Conservation (phyloP, 2,113 vertebrate genomes). For the Trematomus loennbergii region DNA sequence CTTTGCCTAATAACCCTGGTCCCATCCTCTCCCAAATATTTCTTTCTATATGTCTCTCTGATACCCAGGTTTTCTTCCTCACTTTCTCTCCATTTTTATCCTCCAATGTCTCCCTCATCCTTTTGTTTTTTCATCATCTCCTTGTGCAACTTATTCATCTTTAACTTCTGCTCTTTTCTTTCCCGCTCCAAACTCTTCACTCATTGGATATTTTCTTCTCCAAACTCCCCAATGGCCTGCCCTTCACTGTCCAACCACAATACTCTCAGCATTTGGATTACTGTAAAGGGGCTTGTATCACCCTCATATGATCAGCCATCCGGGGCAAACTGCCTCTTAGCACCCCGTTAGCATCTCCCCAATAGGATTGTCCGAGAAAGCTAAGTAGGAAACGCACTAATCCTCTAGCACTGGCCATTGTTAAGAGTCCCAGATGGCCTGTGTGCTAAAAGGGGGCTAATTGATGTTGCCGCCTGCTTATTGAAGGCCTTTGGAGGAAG, state of each 20-base stretch:
- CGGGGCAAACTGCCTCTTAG: slow-evolving; percentile 63
- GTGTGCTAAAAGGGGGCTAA: slow-evolving; percentile 72
- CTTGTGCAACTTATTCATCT: too few relatives aligned
- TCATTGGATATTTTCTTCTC: neutral
- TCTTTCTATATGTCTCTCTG: neutral
- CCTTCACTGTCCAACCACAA: slow-evolving; percentile 51
- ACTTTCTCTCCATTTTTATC: neutral
- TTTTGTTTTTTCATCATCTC: too few relatives aligned
- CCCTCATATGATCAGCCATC: slow-evolving; percentile 63
- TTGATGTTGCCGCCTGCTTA: slow-evolving; percentile 77
- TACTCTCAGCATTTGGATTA: slow-evolving; percentile 68
- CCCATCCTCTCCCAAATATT: neutral
- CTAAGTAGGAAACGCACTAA: slow-evolving; percentile 66
- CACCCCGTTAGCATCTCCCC: slow-evolving; percentile 43
- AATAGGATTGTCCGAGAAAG: slow-evolving; percentile 43
- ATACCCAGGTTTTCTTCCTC: neutral
- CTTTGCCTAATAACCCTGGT: slow-evolving; percentile 7
- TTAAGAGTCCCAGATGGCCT: slow-evolving; percentile 45
- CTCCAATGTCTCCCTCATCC: neutral
- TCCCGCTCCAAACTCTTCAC: slow-evolving; percentile 3
- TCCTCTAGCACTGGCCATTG: slow-evolving; percentile 64
- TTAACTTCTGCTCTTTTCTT: neutral
- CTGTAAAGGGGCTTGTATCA: slow-evolving; percentile 60
- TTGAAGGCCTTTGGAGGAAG: slow-evolving; percentile 45
- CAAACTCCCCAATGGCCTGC: slow-evolving; percentile 28